A percentile compares a stretch with the other conserved stretches of the same genome.
Conservation (phyloP, 2,113 vertebrate species). For the Psilopsiagon aymara region DNA sequence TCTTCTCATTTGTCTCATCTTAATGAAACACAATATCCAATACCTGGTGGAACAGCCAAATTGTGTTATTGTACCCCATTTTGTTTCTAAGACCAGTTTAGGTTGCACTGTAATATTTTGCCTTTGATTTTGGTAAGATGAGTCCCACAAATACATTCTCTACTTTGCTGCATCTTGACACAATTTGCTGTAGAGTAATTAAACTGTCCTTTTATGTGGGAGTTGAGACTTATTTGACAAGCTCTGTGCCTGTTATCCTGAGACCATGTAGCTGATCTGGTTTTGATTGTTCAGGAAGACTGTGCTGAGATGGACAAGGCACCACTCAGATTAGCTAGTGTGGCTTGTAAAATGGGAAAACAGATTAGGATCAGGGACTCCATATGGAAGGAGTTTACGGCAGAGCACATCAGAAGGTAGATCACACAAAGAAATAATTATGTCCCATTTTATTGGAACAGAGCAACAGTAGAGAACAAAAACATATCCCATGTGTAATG, state of each 20-base stretch:
- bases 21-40: neutral
- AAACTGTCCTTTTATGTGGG: neutral
- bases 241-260: neutral
- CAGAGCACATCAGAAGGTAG: neutral
- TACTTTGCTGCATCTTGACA: neutral
- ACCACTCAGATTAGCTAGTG: slow-evolving; percentile 7
- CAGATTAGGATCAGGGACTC: neutral
- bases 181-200: neutral
- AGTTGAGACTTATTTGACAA: neutral
- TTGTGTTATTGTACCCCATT: accelerated
- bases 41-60: neutral
- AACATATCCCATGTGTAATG: neutral
- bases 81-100: neutral
- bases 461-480: neutral
- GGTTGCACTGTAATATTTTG: neutral
- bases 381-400: neutral
- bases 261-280: neutral
- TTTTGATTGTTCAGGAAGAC: slow-evolving; percentile 9
- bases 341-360: neutral
- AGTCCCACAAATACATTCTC: neutral
- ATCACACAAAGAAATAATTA: neutral
- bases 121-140: neutral
- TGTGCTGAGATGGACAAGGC: neutral
- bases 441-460: neutral
- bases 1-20: neutral